These are phyloP conservation scores for Ornithorhynchus anatinus DNA, from an alignment of 2,113 vertebrate species.

Conservation along the genomic window DNA sequence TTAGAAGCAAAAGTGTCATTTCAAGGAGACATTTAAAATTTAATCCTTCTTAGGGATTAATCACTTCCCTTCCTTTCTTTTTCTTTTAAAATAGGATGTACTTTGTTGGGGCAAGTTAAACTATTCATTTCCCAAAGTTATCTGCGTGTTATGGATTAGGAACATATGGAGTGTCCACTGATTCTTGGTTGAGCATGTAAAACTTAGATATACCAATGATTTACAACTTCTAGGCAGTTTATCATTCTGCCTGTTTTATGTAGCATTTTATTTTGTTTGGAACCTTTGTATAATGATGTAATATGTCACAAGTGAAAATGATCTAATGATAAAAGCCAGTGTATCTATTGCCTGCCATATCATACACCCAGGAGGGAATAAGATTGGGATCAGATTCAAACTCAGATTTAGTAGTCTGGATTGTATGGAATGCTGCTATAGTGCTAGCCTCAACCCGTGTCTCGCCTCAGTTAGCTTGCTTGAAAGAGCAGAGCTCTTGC, in stretches of 20 bases:
- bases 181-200: neutral
- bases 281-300: slow-evolving; percentile 5
- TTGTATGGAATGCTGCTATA: neutral
- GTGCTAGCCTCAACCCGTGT: neutral
- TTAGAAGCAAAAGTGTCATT: no score
- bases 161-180: slow-evolving; percentile 29
- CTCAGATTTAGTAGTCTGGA: neutral
- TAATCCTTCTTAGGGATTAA: neutral
- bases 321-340: slow-evolving; percentile 21
- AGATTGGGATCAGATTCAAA: neutral
- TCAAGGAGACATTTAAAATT: neutral
- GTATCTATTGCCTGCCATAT: neutral
- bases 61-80: neutral
- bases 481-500: neutral
- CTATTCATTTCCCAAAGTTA: neutral
- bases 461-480: neutral
- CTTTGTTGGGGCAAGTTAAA: slow-evolving; percentile 23
- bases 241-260: neutral
- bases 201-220: slow-evolving; percentile 21
- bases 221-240: slow-evolving; percentile 28
- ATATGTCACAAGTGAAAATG: slow-evolving; percentile 2
- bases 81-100: slow-evolving; percentile 16
- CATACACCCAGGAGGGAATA: neutral
- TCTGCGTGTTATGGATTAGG: neutral
- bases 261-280: slow-evolving; percentile 41